Evolutionary conservation across 2,888 invertebrate species (phyloP).

Genomic region (Pristionchus exspectatus): DNA sequence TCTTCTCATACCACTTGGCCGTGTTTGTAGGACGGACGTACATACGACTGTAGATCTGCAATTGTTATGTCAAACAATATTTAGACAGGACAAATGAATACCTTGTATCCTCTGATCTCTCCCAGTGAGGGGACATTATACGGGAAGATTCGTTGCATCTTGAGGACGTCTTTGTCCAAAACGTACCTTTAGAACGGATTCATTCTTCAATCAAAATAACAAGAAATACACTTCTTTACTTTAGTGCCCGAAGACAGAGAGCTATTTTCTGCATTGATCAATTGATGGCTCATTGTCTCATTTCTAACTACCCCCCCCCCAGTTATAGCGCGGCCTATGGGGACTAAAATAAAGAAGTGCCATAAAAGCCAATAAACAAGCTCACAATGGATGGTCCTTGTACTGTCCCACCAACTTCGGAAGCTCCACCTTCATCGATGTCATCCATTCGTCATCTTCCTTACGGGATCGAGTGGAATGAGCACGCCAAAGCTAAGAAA

Average conservation of each 20-base stretch:
- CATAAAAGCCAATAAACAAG: neutral
- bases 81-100: neutral
- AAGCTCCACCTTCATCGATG: neutral
- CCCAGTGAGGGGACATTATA: conserved; percentile 13
- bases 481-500: conserved; percentile 10
- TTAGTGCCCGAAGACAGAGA: no score
- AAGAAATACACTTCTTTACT: neutral
- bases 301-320: no score
- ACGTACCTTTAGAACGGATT: conserved; percentile 83
- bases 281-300: no score
- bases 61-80: neutral
- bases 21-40: conserved; percentile 91
- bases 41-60: conserved; percentile 88
- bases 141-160: conserved; percentile 95
- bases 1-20: conserved; percentile 93
- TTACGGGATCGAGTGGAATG: neutral
- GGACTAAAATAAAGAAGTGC: neutral
- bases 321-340: no score
- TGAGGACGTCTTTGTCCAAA: conserved; percentile 90
- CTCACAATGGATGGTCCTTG: conserved; percentile 54
- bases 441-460: conserved; percentile 52
- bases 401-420: conserved; percentile 7
- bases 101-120: conserved; percentile 49
- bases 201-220: neutral
- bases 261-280: no score